Conservation (phyloP, 2,113 vertebrate species). For the Pomatorhinus ruficollis region DNA sequence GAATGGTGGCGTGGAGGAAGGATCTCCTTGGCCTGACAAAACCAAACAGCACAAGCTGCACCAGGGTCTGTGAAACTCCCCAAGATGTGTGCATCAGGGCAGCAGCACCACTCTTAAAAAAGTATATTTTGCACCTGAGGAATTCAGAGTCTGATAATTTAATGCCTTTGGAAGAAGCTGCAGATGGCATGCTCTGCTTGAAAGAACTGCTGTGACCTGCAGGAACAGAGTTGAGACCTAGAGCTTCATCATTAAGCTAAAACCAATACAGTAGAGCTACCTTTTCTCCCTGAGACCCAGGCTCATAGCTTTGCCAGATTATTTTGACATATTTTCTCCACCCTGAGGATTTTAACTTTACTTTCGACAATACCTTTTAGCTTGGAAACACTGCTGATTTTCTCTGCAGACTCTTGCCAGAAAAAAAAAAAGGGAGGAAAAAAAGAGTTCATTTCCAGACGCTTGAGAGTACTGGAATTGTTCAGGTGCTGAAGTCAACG, state of each 20-base stretch:
- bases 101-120: neutral
- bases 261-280: neutral
- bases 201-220: neutral
- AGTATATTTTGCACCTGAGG: neutral
- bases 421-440: neutral
- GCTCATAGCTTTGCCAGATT: neutral
- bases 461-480: neutral
- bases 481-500: constrained; percentile 1
- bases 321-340: constrained; percentile 17
- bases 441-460: neutral
- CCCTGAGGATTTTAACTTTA: neutral
- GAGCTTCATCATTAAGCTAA: neutral
- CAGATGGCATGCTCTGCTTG: fast-evolving
- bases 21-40: neutral
- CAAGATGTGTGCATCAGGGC: fast-evolving
- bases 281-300: neutral
- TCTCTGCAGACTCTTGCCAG: neutral
- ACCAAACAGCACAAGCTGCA: neutral
- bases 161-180: neutral
- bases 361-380: neutral
- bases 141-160: neutral
- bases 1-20: neutral
- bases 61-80: neutral
- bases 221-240: neutral
- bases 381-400: neutral